Conservation (phyloP, 2,797 vertebrate genomes). For the Spinus pinus region DNA sequence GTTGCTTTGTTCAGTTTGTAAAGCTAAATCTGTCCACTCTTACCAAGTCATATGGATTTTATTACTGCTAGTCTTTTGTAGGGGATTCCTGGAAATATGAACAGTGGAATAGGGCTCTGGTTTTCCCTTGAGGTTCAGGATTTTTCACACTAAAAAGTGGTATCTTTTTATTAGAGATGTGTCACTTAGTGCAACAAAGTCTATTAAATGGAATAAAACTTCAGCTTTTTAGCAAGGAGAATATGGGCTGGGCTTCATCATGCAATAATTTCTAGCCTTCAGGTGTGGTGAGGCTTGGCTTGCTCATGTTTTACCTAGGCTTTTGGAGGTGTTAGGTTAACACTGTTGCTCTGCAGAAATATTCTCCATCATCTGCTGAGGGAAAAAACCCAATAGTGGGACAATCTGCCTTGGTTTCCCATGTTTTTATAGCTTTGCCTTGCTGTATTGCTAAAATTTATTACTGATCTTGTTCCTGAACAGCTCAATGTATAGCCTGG, state of each 20-base stretch:
- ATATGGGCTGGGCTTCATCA: not conserved
- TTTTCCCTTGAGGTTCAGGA: not conserved
- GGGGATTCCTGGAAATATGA: not conserved
- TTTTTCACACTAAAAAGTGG: not conserved
- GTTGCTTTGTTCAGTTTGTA: not conserved
- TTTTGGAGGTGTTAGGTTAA: not conserved
- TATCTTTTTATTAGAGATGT: not conserved
- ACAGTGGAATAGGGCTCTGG: not conserved
- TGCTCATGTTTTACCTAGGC: not conserved
- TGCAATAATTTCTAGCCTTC: not conserved
- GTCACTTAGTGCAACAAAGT: not conserved
- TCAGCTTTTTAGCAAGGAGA: not conserved
- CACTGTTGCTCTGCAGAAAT: not conserved
- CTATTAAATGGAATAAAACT: not conserved
- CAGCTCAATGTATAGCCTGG: not conserved
- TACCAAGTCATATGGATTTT: not conserved
- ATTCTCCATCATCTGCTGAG: not conserved
- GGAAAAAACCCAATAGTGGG: accelerated
- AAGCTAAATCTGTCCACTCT: not conserved
- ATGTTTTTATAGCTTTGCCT: not conserved
- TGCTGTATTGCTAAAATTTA: not conserved
- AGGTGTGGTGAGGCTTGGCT: not conserved
- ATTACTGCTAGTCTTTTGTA: not conserved
- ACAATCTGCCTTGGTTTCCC: not conserved
- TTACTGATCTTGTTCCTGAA: not conserved